Percentiles rank a stretch among this genome's conserved stretches.
Evolutionary conservation across 2,113 vertebrate species (phyloP).

Genomic region (Columba livia): DNA sequence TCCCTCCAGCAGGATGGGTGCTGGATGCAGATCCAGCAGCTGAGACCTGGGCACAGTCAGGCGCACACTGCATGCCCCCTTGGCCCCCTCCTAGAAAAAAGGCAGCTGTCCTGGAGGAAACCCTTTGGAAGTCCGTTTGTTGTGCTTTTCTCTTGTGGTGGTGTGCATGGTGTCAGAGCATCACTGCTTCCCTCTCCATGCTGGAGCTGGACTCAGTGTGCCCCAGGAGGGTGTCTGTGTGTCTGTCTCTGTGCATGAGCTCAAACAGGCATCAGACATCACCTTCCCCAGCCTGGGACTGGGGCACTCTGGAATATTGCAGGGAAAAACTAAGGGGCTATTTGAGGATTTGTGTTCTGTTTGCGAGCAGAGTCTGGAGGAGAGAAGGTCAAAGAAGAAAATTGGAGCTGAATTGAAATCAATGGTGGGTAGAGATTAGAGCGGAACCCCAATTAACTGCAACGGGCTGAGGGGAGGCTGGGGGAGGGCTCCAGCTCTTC

Average conservation of each 20-base stretch:
- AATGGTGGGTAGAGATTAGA: slow-evolving; percentile 53
- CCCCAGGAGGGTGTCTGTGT: neutral
- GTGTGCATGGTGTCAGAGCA: neutral
- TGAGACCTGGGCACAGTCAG: neutral
- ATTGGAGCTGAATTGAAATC: slow-evolving; percentile 60
- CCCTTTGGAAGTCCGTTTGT: neutral
- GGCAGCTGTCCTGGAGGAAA: neutral
- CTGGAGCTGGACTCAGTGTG: neutral
- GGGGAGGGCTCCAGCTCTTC: neutral
- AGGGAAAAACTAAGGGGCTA: neutral
- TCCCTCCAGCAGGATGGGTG: neutral
- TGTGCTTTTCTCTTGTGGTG: neutral
- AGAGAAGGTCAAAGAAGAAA: slow-evolving; percentile 61
- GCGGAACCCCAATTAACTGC: slow-evolving; percentile 5
- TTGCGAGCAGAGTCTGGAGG: neutral
- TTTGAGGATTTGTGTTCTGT: slow-evolving; percentile 39
- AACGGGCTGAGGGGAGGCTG: neutral
- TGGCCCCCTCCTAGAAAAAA: neutral
- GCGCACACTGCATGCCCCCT: neutral
- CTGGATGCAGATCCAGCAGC: neutral
- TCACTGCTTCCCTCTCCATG: neutral
- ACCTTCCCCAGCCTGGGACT: neutral
- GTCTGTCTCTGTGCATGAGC: neutral
- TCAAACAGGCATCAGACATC: fast-evolving
- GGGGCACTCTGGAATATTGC: neutral